phyloP scores from a whole-genome alignment of 1,140 invertebrate species.

The Drosophila santomea region DNA sequence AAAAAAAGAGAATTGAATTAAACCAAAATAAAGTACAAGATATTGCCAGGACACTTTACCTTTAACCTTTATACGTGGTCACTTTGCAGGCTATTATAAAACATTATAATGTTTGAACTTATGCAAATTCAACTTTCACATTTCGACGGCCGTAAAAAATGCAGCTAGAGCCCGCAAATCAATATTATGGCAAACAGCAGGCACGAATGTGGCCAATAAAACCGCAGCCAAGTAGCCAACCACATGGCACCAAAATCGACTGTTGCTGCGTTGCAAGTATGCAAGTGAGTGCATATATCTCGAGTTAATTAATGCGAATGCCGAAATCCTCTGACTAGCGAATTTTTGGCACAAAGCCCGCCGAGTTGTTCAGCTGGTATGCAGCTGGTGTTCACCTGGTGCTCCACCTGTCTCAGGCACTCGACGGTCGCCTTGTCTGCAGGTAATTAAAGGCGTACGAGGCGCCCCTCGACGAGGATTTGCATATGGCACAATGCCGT shows the following conservation, averaged over 20 bases:
- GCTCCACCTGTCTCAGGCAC: constrained; percentile 10
- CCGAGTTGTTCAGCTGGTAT: constrained; percentile 45
- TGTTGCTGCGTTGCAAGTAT: constrained; percentile 25
- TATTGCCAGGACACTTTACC: neutral
- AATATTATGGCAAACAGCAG: constrained; percentile 48
- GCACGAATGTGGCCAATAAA: constrained; percentile 28
- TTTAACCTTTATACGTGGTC: constrained; percentile 15
- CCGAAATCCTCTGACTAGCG: constrained; percentile 14
- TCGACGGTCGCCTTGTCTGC: constrained; percentile 58
- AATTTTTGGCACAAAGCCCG: constrained; percentile 68
- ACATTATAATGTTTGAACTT: constrained; percentile 8
- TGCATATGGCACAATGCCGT: constrained; percentile 71
- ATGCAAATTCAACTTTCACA: constrained; percentile 55
- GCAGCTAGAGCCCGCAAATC: constrained; percentile 20
- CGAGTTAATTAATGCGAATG: constrained; percentile 64
- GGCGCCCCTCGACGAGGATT: constrained; percentile 51
- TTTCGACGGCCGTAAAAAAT: constrained; percentile 32
- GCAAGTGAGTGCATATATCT: constrained; percentile 26
- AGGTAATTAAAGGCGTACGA: constrained; percentile 72
- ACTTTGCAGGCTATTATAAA: constrained; percentile 1
- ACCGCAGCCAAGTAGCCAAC: constrained; percentile 12
- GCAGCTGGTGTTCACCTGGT: constrained; percentile 63
- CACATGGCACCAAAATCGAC: constrained; percentile 29
- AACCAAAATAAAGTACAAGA: too few species aligned
- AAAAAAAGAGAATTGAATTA: too few species aligned